Percentiles rank a stretch among this genome's conserved stretches.
Evolutionary conservation across 2,797 vertebrate genomes (phyloP).

Genomic region (Falco berigora): DNA sequence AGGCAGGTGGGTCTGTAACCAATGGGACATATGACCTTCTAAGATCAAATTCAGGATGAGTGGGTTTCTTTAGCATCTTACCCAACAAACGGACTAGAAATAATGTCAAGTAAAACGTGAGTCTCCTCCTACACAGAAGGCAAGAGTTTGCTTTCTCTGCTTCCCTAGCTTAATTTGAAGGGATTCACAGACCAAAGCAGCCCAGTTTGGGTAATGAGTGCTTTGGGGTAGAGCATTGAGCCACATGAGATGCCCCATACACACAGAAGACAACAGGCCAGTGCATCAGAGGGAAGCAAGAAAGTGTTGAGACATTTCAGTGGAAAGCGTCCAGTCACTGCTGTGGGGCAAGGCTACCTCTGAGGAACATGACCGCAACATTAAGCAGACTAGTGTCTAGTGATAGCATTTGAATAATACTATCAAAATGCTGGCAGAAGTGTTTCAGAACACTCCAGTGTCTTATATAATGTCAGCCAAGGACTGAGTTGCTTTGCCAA

Average conservation of each 20-base stretch:
- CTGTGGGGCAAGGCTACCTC: neutral
- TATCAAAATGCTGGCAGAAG: neutral
- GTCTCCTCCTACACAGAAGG: neutral
- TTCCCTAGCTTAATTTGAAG: neutral
- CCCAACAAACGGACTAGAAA: neutral
- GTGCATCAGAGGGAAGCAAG: neutral
- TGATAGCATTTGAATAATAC: neutral
- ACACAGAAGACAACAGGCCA: neutral
- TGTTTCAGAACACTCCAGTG: slow-evolving; percentile 12
- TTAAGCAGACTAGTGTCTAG: neutral
- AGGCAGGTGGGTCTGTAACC: neutral
- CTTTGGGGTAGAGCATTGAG: neutral
- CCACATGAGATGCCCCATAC: no score
- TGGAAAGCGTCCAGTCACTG: neutral
- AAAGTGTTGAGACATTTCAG: neutral
- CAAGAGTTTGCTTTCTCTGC: neutral
- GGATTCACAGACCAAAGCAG: neutral
- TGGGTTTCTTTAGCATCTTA: neutral
- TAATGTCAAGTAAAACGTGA: neutral
- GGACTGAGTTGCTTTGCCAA: neutral
- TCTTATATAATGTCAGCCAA: neutral
- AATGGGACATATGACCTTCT: neutral
- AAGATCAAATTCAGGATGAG: neutral
- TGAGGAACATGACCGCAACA: neutral
- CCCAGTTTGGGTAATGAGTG: neutral